Evolutionary conservation across 2,797 vertebrate species (phyloP).

Genomic region (Cheirogaleus major): DNA sequence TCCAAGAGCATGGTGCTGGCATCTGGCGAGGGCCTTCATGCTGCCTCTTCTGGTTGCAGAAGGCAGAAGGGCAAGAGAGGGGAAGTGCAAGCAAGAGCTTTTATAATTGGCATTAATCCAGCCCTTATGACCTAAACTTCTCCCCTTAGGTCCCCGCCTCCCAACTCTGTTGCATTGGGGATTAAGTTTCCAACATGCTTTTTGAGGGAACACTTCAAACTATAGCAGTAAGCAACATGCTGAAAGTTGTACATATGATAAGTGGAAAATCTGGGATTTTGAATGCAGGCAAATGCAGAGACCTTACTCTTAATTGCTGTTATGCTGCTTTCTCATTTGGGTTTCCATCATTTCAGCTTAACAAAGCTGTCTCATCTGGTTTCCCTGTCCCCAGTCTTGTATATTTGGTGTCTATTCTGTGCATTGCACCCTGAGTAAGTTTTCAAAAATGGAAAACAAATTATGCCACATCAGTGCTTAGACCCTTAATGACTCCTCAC

Average conservation of each 20-base stretch:
- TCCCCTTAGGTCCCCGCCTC: neutral
- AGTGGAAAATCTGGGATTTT: slow-evolving; percentile 21
- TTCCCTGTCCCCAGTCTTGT: neutral
- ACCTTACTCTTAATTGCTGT: neutral
- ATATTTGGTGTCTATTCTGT: neutral
- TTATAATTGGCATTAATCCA: neutral
- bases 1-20: neutral
- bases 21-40: neutral
- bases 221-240: neutral
- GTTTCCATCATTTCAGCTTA: neutral
- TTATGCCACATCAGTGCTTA: neutral
- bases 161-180: neutral
- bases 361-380: neutral
- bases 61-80: neutral
- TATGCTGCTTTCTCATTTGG: slow-evolving; percentile 3
- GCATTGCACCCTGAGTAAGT: neutral
- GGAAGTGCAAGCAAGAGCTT: neutral
- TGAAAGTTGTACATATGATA: neutral
- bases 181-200: neutral
- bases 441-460: slow-evolving; percentile 42
- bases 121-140: neutral
- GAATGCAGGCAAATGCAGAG: neutral
- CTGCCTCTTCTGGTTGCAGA: neutral
- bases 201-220: neutral
- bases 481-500: neutral